Percentiles rank a stretch among this genome's conserved stretches.
phyloP scores from a whole-genome alignment of 2,797 vertebrate genomes.

The Ciconia nigra region DNA sequence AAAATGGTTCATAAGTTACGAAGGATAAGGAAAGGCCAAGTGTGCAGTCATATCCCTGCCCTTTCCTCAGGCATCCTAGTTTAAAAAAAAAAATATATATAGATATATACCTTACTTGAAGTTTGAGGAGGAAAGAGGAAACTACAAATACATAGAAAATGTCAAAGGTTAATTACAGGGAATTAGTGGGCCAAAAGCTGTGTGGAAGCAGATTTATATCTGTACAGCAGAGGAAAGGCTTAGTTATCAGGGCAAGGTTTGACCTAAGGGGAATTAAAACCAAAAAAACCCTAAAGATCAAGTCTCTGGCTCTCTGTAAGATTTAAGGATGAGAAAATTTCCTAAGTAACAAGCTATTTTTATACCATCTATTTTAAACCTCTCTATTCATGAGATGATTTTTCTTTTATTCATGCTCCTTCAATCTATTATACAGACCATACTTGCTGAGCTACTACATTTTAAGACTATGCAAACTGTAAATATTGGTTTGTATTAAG shows the following conservation, averaged over 20 bases:
- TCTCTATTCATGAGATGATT: constrained; percentile 34
- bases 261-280: background rate
- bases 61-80: background rate
- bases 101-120: background rate
- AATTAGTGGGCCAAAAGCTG: background rate
- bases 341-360: constrained; percentile 65
- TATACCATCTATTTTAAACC: constrained; percentile 59
- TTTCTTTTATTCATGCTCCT: constrained; percentile 37
- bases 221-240: background rate
- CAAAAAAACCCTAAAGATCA: background rate
- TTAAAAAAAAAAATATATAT: background rate
- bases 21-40: background rate
- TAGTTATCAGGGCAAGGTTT: background rate
- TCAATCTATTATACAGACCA: constrained; percentile 8
- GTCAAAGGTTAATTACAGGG: background rate
- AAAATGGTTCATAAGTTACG: background rate
- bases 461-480: constrained; percentile 1
- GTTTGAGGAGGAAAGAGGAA: background rate
- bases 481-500: constrained; percentile 32
- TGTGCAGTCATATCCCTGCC: background rate
- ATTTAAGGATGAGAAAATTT: constrained; percentile 46
- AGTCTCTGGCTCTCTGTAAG: background rate
- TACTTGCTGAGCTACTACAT: background rate
- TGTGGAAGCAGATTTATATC: background rate
- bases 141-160: background rate